Evolutionary conservation across 2,888 invertebrate species (phyloP).

Genomic region (Calephelis perditalis): DNA sequence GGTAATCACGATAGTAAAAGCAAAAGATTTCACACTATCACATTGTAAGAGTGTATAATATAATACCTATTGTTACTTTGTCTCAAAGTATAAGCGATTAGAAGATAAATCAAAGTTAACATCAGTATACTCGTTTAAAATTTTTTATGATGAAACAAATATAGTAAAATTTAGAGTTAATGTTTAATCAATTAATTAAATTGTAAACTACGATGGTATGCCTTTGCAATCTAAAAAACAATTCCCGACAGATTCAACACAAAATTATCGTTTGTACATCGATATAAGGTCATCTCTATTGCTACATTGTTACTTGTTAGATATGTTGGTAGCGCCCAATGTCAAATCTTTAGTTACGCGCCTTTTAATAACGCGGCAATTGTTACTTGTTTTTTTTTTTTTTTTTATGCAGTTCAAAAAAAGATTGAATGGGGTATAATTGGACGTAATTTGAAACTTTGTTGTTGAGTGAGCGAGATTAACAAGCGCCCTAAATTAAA

Average conservation of each 20-base stretch:
- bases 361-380: conserved; percentile 67
- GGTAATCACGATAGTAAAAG: no score
- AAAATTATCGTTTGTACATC: conserved; percentile 34
- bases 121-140: no score
- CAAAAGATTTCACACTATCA: no score
- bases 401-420: conserved; percentile 59
- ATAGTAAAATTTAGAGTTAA: not conserved
- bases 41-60: no score
- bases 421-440: conserved; percentile 75
- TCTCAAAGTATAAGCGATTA: no score
- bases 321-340: conserved; percentile 59
- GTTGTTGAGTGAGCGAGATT: conserved; percentile 60
- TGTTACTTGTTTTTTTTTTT: conserved; percentile 54
- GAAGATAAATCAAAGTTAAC: no score
- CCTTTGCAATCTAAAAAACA: not conserved
- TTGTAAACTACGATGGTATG: not conserved
- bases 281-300: conserved; percentile 34
- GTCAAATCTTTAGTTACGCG: conserved; percentile 68
- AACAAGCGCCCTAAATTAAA: conserved; percentile 57
- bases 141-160: no score
- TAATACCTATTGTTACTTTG: no score
- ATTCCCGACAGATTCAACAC: not conserved
- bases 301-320: conserved; percentile 55
- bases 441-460: conserved; percentile 74
- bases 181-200: conserved; percentile 6